Evolutionary conservation across 2,888 invertebrate species (phyloP), one percentile per base, ranked within the genome.

Genomic region (Dynastes maya): DNA sequence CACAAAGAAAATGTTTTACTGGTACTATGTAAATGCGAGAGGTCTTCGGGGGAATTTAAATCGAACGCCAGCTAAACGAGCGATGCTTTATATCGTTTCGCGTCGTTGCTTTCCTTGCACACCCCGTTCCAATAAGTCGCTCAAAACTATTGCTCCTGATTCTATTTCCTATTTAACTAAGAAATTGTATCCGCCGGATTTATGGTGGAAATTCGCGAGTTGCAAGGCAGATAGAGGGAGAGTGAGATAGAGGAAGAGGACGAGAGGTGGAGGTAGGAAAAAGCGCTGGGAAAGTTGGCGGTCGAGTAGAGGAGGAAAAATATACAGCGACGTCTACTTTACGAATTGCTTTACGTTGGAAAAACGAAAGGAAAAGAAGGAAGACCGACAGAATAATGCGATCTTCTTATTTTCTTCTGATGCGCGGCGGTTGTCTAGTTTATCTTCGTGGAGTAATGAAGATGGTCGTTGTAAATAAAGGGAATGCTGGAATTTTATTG

Each of bases 31-130:
- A 87, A 88, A 88, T 88, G 84, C 84, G 84, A 87, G 86, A 86
- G 86, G 86, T 85, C 85, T 86, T 85, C 85, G 82, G 84, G 85
- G 85, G 85, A 85, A 87, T 87, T 87, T 87, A 86, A 87, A 88
- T 83, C 80, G 80, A 81, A 80, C 64, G 76, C 27, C 32, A 64
- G 53, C 49, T 70, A 63, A 77, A 77, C 63, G 70, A 58, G 32
- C 51, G 63, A 71, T 71, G 71, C 71, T 71, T 71, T 71, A 71
- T 71, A 27, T 37, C 55, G 71, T 71, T 58, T 8, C 37, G 37
- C 55, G 58, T 55, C 71, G 71, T 37, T 71, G 37, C 37, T 58
- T 58, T 71, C 55, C 55, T 29, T 11, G 53, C 32, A 53, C 49
- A 65, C 49, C 77, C 77, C 71, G 27, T 63, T 27, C 58, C 32